Evolutionary conservation across 2,888 invertebrate genomes (phyloP).

Genomic region (Baccha elongata): DNA sequence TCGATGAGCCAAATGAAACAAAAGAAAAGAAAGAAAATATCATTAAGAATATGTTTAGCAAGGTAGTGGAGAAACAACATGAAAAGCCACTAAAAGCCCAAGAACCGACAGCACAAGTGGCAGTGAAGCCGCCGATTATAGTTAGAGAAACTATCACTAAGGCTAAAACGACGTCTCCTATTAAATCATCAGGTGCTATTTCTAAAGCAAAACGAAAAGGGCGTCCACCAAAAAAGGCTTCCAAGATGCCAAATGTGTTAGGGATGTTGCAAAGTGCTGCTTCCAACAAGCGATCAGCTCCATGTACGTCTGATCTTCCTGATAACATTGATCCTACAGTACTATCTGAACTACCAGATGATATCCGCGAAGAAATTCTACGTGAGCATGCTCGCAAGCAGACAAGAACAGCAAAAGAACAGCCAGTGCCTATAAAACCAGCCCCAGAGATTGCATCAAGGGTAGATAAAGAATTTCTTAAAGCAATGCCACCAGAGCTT

Average conservation of each 20-base stretch:
- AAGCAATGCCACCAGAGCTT: slow-evolving; percentile 85
- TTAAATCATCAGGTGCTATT: neutral
- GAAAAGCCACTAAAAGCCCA: slow-evolving; percentile 74
- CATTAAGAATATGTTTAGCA: slow-evolving; percentile 83
- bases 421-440: slow-evolving; percentile 11
- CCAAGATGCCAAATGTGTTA: slow-evolving; percentile 74
- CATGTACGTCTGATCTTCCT: slow-evolving; percentile 53
- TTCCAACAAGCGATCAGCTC: slow-evolving; percentile 63
- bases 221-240: slow-evolving; percentile 46
- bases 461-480: slow-evolving; percentile 84
- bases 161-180: slow-evolving; percentile 10
- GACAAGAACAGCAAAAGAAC: slow-evolving; percentile 17
- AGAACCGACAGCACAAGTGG: neutral
- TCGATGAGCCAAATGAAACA: slow-evolving; percentile 81
- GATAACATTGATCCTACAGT: slow-evolving; percentile 84
- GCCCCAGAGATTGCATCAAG: slow-evolving; percentile 74
- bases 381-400: slow-evolving; percentile 81
- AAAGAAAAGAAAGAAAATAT: slow-evolving; percentile 82
- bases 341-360: slow-evolving; percentile 85
- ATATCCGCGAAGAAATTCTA: slow-evolving; percentile 85
- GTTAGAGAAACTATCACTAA: neutral
- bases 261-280: slow-evolving; percentile 77
- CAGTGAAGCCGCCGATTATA: neutral
- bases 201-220: slow-evolving; percentile 19
- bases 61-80: slow-evolving; percentile 78